These are phyloP conservation scores for Cataglyphis albicans DNA, from an alignment of 2,888 invertebrate species.

Conservation along the genomic window DNA sequence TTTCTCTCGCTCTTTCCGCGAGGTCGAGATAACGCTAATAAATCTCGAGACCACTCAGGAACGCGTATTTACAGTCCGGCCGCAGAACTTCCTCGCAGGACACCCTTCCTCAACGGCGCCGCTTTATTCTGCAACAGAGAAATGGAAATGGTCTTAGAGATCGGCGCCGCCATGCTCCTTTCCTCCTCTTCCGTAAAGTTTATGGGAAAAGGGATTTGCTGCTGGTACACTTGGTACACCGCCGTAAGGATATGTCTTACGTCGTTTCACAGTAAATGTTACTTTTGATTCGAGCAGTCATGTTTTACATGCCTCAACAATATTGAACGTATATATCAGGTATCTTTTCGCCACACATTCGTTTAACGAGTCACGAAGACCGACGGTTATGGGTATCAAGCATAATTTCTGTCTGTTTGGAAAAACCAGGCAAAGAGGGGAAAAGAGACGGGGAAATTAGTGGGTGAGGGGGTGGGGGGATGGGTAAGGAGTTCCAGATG, in stretches of 20 bases:
- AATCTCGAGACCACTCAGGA: constrained; percentile 74
- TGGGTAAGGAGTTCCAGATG: not conserved
- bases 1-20: constrained; percentile 38
- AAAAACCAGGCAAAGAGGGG: constrained; percentile 24
- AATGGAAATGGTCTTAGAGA: constrained; percentile 67
- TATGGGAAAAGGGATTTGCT: not conserved
- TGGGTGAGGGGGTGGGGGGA: too few relatives aligned
- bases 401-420: constrained; percentile 50
- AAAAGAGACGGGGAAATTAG: not conserved
- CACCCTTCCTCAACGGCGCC: constrained; percentile 55
- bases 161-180: constrained; percentile 57
- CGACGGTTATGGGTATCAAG: constrained; percentile 26
- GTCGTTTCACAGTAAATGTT: not conserved
- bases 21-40: constrained; percentile 73
- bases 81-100: constrained; percentile 55
- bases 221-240: too few relatives aligned
- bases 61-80: constrained; percentile 72
- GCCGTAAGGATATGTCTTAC: not conserved
- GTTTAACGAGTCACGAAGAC: not conserved
- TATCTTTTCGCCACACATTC: not conserved
- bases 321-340: not conserved
- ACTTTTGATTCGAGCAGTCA: not conserved
- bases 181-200: not conserved
- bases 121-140: constrained; percentile 76
- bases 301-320: not conserved